Evolutionary conservation across 2,888 invertebrate species (phyloP), one percentile per base, ranked within the genome.

Genomic region (Microplitis deprimator): DNA sequence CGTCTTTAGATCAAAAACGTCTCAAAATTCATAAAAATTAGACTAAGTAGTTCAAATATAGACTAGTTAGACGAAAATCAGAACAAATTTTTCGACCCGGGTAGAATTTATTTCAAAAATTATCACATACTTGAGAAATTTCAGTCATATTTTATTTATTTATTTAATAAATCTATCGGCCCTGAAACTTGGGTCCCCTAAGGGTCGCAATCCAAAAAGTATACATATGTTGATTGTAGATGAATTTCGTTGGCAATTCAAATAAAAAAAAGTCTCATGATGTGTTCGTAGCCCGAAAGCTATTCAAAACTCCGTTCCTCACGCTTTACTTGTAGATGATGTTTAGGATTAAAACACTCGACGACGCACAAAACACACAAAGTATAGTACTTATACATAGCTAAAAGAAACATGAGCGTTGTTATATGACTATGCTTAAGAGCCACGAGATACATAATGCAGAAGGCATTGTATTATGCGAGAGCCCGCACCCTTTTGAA

Each of bases 381-480:
- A 50, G 50, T 50, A 50, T 3, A 50, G 50, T 50, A 50, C 50
- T 50, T 50, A 10, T 50, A 50, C 65, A 65, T 29, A 65, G 10
- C 20, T 29, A 65, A 65, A 50, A 65, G 38, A 65, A 65, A 65
- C 65, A 65, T 65, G 38, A 65, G 50, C 50, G 50, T 50, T 64
- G 64, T 64, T 64, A 29, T 16, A 68, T 68, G 50, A 29, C 65
- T 72, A 77, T 76, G 69, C 75, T 82, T 83, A 81, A 83, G 80
- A 83, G 81, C 79, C 79, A 81, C 82, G 83, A 84, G 85, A 88
- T 88, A 87, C 87, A 88, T 88, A 87, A 88, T 88, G 87, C 88
- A 88, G 84, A 72, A 87, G 87, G 86, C 85, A 87, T 87, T 88
- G 87, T 50, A 50, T 50, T 50, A 50, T 88, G 82, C 82, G 83